Evolutionary conservation across 2,888 invertebrate species (phyloP), one percentile per base, ranked within the genome.

Genomic region (Synanthedon tipuliformis): DNA sequence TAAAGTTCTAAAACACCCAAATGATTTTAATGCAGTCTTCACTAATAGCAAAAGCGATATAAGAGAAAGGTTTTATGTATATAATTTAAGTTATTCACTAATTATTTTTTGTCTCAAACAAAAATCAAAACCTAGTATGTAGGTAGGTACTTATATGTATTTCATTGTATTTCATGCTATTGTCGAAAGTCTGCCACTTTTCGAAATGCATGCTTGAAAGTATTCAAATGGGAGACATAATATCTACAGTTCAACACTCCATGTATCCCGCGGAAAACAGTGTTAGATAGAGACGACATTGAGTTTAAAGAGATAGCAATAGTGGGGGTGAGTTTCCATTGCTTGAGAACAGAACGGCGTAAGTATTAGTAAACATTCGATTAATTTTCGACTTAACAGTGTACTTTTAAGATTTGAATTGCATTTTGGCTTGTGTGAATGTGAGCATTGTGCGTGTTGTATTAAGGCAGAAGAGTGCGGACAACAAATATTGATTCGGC

Each of bases 401-500:
- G 0, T 0, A 0, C 2, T 0, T 0, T 18, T 58, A 63, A 16
- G 55, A 63, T 66, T 52, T 15, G 52, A 41, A 58, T 59, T 65
- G 0, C 45, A 1, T 53, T 55, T 45, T 1, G 1, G 2, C 11
- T 10, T 27, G 13, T 50, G 57, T 59, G 61, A 72, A 69, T 78
- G 76, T 78, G 78, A 75, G 78, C 70, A 78, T 78, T 79, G 80
- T 86, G 86, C 86, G 86, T 87, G 84, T 81, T 78, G 75, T 85
- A 85, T 79, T 79, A 85, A 81, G 84, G 80, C 79, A 86, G 87
- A 87, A 86, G 86, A 87, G 87, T 84, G 73, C 86, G 83, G 84
- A 88, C 87, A 81, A 87, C 88, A 88, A 88, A 88, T 88, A 88
- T 88, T 88, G 88, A 88, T 88, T 88, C 84, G 85, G 74, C 66